Conservation (phyloP, 2,888 invertebrate species). For the Epinotia bilunana region DNA sequence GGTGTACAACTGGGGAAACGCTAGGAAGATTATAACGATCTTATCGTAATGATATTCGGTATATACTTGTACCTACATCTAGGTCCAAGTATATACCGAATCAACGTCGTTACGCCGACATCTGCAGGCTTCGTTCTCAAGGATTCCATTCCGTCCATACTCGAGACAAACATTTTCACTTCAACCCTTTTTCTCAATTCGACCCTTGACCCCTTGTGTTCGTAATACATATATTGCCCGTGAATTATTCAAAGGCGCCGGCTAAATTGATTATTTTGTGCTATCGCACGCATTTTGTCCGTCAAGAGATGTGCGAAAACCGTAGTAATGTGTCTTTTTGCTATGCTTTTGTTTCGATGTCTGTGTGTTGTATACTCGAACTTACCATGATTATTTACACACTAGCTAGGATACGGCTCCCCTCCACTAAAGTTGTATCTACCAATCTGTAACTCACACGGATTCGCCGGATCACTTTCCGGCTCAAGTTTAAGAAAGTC, state of each 20-base stretch:
- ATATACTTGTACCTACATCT: too few relatives aligned
- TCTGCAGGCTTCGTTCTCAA: constrained; percentile 35
- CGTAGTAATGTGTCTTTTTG: not conserved
- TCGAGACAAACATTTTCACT: constrained; percentile 39
- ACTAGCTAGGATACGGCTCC: not conserved
- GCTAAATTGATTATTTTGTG: constrained; percentile 21
- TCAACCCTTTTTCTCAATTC: constrained; percentile 32
- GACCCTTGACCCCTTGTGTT: constrained; percentile 39
- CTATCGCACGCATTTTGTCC: constrained; percentile 7
- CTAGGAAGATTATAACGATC: too few relatives aligned
- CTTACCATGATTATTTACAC: too few relatives aligned
- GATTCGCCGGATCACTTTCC: not conserved
- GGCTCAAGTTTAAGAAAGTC: not conserved
- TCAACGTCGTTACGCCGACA: not conserved
- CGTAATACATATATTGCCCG: constrained; percentile 7
- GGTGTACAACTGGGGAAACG: too few relatives aligned
- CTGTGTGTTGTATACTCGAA: not conserved
- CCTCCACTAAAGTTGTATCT: not conserved
- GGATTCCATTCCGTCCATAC: constrained; percentile 31
- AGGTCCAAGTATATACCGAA: not conserved
- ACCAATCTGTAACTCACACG: not conserved
- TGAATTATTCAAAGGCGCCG: constrained; percentile 23
- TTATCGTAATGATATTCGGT: too few relatives aligned
- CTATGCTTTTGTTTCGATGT: not conserved
- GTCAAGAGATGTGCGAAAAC: not conserved